A percentile compares a stretch with the other conserved stretches of the same genome.
phyloP scores from a whole-genome alignment of 1,140 invertebrate species.

The Melipona quadrifasciata region DNA sequence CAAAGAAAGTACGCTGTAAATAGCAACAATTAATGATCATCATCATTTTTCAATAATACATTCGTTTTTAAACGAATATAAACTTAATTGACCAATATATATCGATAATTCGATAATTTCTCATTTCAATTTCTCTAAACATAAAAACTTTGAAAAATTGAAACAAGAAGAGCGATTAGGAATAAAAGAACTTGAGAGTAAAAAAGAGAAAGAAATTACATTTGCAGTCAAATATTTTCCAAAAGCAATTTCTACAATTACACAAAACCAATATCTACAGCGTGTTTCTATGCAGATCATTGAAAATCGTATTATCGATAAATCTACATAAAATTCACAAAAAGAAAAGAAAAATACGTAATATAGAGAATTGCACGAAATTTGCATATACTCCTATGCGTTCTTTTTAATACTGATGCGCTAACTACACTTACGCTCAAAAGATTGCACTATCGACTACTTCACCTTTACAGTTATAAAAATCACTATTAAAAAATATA shows the following conservation, averaged over 20 bases:
- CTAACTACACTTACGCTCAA: slow-evolving; percentile 44
- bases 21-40: neutral
- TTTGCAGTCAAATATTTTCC: neutral
- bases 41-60: neutral
- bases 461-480: slow-evolving; percentile 49
- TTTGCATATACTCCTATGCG: slow-evolving; percentile 7
- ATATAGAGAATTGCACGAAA: slow-evolving; percentile 26
- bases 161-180: neutral
- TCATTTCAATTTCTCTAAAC: neutral
- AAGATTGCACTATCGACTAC: slow-evolving; percentile 47
- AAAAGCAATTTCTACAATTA: neutral
- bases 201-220: neutral
- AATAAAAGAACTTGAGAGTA: neutral
- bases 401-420: slow-evolving; percentile 43
- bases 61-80: neutral
- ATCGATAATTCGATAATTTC: neutral
- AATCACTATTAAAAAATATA: slow-evolving; percentile 53
- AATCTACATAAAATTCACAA: neutral
- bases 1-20: neutral
- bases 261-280: too few relatives aligned
- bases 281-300: neutral
- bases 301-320: neutral
- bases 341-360: neutral
- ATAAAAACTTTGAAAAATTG: neutral
- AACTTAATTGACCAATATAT: neutral